phyloP scores from a whole-genome alignment of 2,888 invertebrate genomes.

The Sturmia bella region DNA sequence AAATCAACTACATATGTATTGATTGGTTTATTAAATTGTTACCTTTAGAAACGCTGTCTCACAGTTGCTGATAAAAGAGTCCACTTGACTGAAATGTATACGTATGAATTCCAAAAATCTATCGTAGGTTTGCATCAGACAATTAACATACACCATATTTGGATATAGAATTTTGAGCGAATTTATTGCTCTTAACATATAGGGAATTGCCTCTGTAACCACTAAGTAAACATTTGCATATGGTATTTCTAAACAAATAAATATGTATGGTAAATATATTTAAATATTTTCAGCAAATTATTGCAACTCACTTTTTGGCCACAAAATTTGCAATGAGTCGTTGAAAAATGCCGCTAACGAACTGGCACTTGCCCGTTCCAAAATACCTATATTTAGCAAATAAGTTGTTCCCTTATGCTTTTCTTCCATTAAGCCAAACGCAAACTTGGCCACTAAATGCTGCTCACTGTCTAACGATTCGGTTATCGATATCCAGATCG shows the following conservation, averaged over 20 bases:
- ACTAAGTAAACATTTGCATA: slow-evolving; percentile 45
- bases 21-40: neutral
- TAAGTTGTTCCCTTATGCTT: slow-evolving; percentile 37
- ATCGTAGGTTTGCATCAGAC: slow-evolving; percentile 14
- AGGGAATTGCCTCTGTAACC: slow-evolving; percentile 32
- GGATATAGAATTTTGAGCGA: slow-evolving; percentile 53
- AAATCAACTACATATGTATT: too few relatives aligned
- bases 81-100: slow-evolving; percentile 22
- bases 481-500: slow-evolving; percentile 41
- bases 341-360: slow-evolving; percentile 41
- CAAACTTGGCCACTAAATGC: slow-evolving; percentile 34
- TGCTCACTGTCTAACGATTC: slow-evolving; percentile 26
- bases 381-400: slow-evolving; percentile 38
- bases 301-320: slow-evolving; percentile 42
- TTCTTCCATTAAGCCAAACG: slow-evolving; percentile 51
- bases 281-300: neutral
- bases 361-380: slow-evolving; percentile 45
- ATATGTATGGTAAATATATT: neutral
- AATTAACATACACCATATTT: slow-evolving; percentile 50
- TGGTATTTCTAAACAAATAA: slow-evolving; percentile 7
- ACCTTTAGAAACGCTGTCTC: slow-evolving; percentile 40
- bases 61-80: slow-evolving; percentile 23
- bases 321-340: slow-evolving; percentile 52
- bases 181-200: slow-evolving; percentile 47
- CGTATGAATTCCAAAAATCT: slow-evolving; percentile 25